Base-by-base conservation (phyloP, 2,888 invertebrate species). In the Stegophylla sp. region DNA sequence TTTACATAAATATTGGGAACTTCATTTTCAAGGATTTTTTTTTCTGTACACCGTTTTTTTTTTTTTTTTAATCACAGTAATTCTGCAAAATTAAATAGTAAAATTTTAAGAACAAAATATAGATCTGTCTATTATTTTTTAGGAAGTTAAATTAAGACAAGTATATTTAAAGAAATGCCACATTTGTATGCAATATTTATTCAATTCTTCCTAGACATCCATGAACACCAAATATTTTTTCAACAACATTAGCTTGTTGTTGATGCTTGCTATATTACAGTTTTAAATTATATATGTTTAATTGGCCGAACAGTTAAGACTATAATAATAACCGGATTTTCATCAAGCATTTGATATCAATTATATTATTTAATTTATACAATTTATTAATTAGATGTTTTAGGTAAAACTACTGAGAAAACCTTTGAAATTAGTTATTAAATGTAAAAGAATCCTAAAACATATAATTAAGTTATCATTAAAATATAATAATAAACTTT, bases 201-300 rank as follows among this genome's bases (percentile, higher is more conserved):
- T 17, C 20, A 9, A 20, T 20, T 20, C 5, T n/a, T n/a, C n/a
- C n/a, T n/a, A n/a, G n/a, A n/a, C n/a, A n/a, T n/a, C n/a, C n/a
- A n/a, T n/a, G n/a, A n/a, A n/a, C n/a, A 20, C 12, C 5, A 2
- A 20, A 34, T 41, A 41, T 75, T 48, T 74, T 53, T 51, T 23
- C 75, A 75, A 51, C 34, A 34, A 64, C 23, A 64, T 34, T 28
- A 45, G 41, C 7, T 45, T 17, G 15, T 48, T 74, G 26, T 51
- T 41, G 34, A 51, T 45, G 26, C 48, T 61, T 9, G n/a, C 41
- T 72, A 7, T 59, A 53, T 43, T 64, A 53, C 51, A 64, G 5
- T 41, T 4, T 9, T 13, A 23, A 75, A 63, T 74, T 74, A 74
- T n/a, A 53, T 41, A 51, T 74, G 63, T 74, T 75, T 51, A 75